Evolutionary conservation across 2,797 vertebrate species (phyloP).

Genomic region (Urocyon cinereoargenteus): DNA sequence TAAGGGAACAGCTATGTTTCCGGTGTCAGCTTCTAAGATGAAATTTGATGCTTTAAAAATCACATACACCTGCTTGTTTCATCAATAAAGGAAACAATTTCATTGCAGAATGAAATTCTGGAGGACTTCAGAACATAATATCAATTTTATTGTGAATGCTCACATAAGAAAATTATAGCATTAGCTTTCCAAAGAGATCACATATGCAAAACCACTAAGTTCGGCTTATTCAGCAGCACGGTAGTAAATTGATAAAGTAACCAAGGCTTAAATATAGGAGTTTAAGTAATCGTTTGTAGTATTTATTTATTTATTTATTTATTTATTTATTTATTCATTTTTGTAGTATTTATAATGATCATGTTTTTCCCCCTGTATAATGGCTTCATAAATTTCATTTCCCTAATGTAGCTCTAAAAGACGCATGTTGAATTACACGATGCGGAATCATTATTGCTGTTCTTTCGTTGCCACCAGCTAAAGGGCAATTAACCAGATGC

Average conservation of each 20-base stretch:
- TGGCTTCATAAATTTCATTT: not conserved
- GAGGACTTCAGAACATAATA: not conserved
- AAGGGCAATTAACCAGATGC: not conserved
- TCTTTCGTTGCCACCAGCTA: not conserved
- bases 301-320: too few relatives aligned
- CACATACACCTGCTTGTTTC: not conserved
- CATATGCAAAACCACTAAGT: not conserved
- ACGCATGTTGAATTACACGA: not conserved
- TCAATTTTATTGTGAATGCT: not conserved
- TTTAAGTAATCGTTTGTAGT: constrained; percentile 8
- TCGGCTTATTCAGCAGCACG: not conserved
- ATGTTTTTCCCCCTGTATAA: not conserved
- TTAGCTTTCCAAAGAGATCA: not conserved
- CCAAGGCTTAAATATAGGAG: not conserved
- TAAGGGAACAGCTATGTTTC: not conserved
- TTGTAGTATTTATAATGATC: not conserved
- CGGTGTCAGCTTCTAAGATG: not conserved
- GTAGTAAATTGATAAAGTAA: constrained; percentile 11
- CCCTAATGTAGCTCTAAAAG: not conserved
- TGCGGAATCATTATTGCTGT: not conserved
- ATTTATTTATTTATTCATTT: too few relatives aligned
- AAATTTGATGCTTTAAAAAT: not conserved
- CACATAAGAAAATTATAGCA: constrained; percentile 6
- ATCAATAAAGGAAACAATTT: not conserved
- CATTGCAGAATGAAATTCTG: not conserved